Evolutionary conservation across 1,140 invertebrate genomes (phyloP).

Genomic region (Adelges cooleyi): DNA sequence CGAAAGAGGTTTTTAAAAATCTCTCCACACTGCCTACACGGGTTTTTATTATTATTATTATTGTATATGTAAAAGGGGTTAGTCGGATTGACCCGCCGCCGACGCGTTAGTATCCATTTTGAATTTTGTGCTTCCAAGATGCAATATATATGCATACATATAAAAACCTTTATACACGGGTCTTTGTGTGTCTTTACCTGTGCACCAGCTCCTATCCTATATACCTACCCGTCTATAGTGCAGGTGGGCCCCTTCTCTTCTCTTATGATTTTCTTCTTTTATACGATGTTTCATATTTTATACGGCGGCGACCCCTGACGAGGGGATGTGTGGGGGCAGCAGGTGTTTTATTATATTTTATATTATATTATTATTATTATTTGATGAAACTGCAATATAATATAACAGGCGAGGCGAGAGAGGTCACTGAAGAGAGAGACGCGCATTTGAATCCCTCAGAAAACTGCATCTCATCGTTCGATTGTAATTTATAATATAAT

Average conservation of each 20-base stretch:
- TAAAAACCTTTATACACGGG: too few species aligned
- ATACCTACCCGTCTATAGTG: neutral
- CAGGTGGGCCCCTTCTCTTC: neutral
- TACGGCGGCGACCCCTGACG: too few species aligned
- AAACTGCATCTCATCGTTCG: conserved; percentile 7
- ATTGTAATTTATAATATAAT: neutral
- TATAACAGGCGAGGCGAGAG: too few species aligned
- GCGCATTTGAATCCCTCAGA: neutral
- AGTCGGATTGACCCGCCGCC: conserved; percentile 7
- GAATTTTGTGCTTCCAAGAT: too few species aligned
- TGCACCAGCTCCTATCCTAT: neutral
- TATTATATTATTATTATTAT: too few species aligned
- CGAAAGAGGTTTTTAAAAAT: too few species aligned
- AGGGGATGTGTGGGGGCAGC: too few species aligned
- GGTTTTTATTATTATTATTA: conserved; percentile 9
- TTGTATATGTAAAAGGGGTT: conserved; percentile 21
- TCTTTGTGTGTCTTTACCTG: conserved; percentile 21
- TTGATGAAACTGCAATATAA: too few species aligned
- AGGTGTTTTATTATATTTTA: too few species aligned
- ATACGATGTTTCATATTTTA: conserved; percentile 1
- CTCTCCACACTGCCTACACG: neutral
- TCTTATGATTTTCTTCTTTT: neutral
- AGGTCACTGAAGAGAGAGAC: too few species aligned
- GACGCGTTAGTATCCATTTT: neutral
- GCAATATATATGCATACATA: too few species aligned